Evolutionary conservation across 2,888 invertebrate genomes (phyloP), one percentile per base, ranked within the genome.

Genomic region (Blastobasis lacticolella): DNA sequence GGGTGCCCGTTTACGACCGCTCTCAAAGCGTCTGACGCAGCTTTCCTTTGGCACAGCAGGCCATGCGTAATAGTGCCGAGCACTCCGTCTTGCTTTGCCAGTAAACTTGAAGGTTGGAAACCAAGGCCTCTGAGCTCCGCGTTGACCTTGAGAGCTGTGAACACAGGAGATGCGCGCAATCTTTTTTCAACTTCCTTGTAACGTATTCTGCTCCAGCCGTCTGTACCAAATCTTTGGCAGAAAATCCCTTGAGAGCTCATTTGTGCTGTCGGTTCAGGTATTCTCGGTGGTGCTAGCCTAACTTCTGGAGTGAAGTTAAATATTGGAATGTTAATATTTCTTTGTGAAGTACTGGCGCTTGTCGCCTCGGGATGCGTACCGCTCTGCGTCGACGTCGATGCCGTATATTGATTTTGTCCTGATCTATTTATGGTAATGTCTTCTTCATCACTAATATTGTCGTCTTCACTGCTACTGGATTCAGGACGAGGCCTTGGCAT

Each of bases 181-280:
- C 52, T 52, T 9, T 54, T 54, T 38, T 59, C 51, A 7, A 49
- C 51, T 7, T 57, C 59, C 9, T 48, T 52, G 48, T 55, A 59
- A 42, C 57, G 44, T 8, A 59, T 44, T 4, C 49, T 49, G 9
- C 49, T 38, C 59, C 57, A 57, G 5, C 42, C 43, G 4, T 43
- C 48, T 36, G 37, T 37, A 2, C 50, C 49, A 45, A 59, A 49
- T 46, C 48, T 49, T 23, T 59, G 57, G 10, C 54, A 43, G 4
- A 48, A 8, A 23, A 47, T 53, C 6, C 55, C 57, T 42, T 54
- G 48, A 40, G 43, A 43, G 44, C 45, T 45, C 37, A 54, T 37
- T 38, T 51, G 48, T n/a, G 23, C 36, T 9, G 38, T n/a, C 6
- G 50, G 44, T 10, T 44, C 46, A 8, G n/a, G 46, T 10, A 46